Percentiles rank a stretch among this genome's conserved stretches.
phyloP scores from a whole-genome alignment of 2,797 vertebrate genomes.

The Synaphobranchus kaupii region DNA sequence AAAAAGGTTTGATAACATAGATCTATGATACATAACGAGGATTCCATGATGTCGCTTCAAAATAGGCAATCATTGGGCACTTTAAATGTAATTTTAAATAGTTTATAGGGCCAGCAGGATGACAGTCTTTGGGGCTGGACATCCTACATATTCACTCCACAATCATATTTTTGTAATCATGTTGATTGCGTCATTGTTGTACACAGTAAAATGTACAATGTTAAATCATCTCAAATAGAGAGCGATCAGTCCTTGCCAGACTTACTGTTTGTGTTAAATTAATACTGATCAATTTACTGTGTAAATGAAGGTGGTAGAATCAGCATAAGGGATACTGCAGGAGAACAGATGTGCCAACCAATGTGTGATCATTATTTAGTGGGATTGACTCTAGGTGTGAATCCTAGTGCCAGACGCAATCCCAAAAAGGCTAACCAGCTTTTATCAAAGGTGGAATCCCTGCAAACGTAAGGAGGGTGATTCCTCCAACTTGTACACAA shows the following conservation, averaged over 20 bases:
- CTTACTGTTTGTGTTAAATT: background rate
- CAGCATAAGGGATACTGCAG: background rate
- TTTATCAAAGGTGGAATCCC: constrained; percentile 61
- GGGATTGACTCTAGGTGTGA: background rate
- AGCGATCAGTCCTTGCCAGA: background rate
- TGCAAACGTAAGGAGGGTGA: constrained; percentile 42
- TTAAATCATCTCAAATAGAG: background rate
- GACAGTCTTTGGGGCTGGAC: background rate
- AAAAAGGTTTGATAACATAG: background rate
- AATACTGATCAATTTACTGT: background rate
- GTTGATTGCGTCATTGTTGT: background rate
- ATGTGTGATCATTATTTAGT: background rate
- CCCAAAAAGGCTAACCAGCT: constrained; percentile 69
- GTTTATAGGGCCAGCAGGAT: background rate
- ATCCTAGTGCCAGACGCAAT: constrained; percentile 38
- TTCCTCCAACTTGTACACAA: constrained; percentile 48
- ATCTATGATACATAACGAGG: background rate
- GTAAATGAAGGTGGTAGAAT: background rate
- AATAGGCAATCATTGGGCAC: background rate
- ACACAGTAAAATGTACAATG: background rate
- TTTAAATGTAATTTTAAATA: background rate
- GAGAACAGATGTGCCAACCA: background rate
- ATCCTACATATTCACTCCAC: background rate
- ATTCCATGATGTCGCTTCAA: background rate
- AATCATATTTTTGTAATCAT: background rate